Conservation (phyloP, 2,797 vertebrate species). For the Vipera ursinii region DNA sequence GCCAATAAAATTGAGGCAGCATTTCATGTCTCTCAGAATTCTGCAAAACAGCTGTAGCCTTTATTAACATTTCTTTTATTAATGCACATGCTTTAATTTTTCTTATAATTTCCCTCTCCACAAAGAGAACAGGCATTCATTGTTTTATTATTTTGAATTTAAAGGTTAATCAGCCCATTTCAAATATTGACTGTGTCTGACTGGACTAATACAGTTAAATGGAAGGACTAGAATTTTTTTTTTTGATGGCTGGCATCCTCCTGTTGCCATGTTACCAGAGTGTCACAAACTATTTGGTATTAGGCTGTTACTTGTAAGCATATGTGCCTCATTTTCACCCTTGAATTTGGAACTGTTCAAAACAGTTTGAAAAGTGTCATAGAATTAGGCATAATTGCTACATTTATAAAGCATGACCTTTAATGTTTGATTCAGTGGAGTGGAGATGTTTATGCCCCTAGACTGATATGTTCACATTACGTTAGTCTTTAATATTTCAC, state of each 20-base stretch:
- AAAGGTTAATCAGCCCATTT: constrained; percentile 25
- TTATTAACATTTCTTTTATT: not conserved
- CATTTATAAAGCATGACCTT: constrained; percentile 43
- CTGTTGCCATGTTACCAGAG: not conserved
- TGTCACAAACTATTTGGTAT: constrained; percentile 9
- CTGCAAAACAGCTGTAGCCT: not conserved
- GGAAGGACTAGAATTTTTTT: not conserved
- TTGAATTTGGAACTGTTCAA: not conserved
- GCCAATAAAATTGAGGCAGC: not conserved
- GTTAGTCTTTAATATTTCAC: constrained; percentile 55
- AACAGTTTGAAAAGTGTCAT: not conserved
- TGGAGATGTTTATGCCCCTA: constrained; percentile 39
- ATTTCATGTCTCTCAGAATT: not conserved
- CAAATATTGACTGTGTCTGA: constrained; percentile 6
- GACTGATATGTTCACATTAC: constrained; percentile 44
- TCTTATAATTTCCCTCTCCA: not conserved
- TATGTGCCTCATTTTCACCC: not conserved
- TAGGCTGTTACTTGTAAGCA: not conserved
- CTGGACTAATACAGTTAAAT: rapidly evolving
- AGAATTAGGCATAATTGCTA: constrained; percentile 16
- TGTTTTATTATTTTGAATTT: not conserved
- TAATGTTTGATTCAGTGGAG: constrained; percentile 19
- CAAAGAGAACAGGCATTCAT: not conserved
- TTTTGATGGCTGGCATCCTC: not conserved
- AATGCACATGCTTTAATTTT: not conserved